Base-by-base conservation (phyloP, 1,140 invertebrate genomes). In the Himalopsyche phryganea region DNA sequence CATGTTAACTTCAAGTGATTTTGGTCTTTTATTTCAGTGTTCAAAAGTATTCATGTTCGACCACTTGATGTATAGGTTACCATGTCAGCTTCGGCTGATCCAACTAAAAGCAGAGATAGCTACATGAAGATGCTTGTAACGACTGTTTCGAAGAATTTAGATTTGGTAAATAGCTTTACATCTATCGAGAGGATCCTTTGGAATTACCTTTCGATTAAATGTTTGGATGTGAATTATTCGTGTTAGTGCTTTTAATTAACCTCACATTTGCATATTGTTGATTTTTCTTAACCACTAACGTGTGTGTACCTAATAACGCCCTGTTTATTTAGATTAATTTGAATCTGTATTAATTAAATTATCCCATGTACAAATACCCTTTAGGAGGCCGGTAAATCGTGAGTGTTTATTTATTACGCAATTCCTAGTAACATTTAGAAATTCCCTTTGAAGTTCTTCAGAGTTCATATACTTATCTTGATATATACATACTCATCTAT, bases 71-170 rank as follows among this genome's bases (percentile, higher is more conserved):
- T 52, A 5, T 28, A 40, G 38, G 32, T 40, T 59, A 59, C 50
- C 38, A 59, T 59, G 57, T 59, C 57, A 52, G 57, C 50, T 59
- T 59, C 50, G 57, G 57, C 57, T 59, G 57, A 53, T 52, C 35
- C 41, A 33, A 40, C 41, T 38, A 59, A 59, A 41, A 45, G 50
- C 57, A 51, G 33, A 42, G 49, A 59, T 59, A 52, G 49, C 57
- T 50, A 48, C 15, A 47, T 59, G 57, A 53, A 59, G 57, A 57
- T 57, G 54, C 44, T 59, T 32, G 46, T 59, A 17, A 57, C 46
- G 38, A 59, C 57, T 51, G 51, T 46, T 33, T 33, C 44, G 50
- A 59, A 59, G 41, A 57, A 45, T 57, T 18, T 49, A 48, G 42
- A 59, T 45, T 49, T 59, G 57, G 57, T 59, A 59, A 59, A 46